Percentiles rank a stretch among this genome's conserved stretches.
These are phyloP conservation scores for Enteromius thamalakanensis DNA, from an alignment of 2,797 vertebrate genomes.

Conservation along the genomic window DNA sequence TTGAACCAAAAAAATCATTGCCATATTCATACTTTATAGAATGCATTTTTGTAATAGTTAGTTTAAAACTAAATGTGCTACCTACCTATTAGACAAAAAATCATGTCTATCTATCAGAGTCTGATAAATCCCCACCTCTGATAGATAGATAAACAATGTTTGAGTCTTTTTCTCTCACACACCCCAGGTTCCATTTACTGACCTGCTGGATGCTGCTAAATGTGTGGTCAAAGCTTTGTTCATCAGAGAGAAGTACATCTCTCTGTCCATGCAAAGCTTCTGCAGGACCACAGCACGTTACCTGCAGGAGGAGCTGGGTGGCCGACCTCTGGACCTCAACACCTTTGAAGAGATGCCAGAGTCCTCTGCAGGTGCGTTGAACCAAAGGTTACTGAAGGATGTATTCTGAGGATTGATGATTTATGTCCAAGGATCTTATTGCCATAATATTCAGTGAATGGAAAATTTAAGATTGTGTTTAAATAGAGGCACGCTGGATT, in stretches of 20 bases:
- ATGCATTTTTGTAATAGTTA: neutral
- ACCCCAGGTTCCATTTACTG: conserved; percentile 91
- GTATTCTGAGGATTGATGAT: neutral
- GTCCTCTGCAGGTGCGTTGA: conserved; percentile 78
- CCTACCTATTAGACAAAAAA: neutral
- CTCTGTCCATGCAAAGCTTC: conserved; percentile 89
- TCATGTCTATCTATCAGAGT: too few species aligned
- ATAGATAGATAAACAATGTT: neutral
- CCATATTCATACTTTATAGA: neutral
- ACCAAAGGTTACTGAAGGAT: neutral
- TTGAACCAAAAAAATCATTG: neutral
- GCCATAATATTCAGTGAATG: neutral
- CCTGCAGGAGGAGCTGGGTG: conserved; percentile 92
- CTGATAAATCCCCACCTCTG: neutral
- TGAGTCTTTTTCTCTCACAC: neutral
- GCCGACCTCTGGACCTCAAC: conserved; percentile 83
- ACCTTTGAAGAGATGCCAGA: conserved; percentile 84
- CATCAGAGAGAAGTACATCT: conserved; percentile 94
- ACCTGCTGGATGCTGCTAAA: conserved; percentile 93
- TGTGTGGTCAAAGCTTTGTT: conserved; percentile 95
- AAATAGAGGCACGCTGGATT: neutral
- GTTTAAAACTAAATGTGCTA: neutral
- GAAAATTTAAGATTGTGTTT: neutral
- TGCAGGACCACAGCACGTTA: conserved; percentile 86
- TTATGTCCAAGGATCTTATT: neutral